Evolutionary conservation across 2,113 vertebrate species (phyloP).

Genomic region (Rhodinocichla rosea): DNA sequence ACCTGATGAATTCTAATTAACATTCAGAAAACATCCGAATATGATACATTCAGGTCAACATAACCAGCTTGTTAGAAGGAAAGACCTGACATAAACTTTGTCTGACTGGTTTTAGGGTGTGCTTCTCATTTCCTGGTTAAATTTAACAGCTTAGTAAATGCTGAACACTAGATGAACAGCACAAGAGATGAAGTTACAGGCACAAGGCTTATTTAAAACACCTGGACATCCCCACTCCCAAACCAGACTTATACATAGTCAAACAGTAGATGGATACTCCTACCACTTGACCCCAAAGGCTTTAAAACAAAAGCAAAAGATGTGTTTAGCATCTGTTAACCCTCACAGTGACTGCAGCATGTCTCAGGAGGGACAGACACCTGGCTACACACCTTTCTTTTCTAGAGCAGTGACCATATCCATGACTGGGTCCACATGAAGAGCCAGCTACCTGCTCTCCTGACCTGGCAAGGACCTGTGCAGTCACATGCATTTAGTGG

Average conservation of each 20-base stretch:
- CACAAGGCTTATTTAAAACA: neutral
- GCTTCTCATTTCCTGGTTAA: neutral
- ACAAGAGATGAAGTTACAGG: neutral
- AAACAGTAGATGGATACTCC: neutral
- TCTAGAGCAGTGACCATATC: neutral
- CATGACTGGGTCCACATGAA: neutral
- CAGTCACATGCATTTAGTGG: neutral
- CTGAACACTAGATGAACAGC: neutral
- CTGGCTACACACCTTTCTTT: neutral
- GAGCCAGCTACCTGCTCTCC: neutral
- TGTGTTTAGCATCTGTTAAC: neutral
- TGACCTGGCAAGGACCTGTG: neutral
- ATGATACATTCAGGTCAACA: neutral
- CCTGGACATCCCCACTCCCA: neutral
- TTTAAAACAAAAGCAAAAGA: neutral
- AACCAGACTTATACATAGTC: neutral
- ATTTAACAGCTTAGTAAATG: neutral
- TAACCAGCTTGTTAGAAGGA: neutral
- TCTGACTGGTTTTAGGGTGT: neutral
- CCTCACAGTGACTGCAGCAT: neutral
- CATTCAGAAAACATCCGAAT: neutral
- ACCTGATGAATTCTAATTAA: neutral
- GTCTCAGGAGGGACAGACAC: neutral
- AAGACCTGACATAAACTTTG: neutral
- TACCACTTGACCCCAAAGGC: neutral